Conservation (phyloP, 2,888 invertebrate genomes). For the Lepas anatifera region DNA sequence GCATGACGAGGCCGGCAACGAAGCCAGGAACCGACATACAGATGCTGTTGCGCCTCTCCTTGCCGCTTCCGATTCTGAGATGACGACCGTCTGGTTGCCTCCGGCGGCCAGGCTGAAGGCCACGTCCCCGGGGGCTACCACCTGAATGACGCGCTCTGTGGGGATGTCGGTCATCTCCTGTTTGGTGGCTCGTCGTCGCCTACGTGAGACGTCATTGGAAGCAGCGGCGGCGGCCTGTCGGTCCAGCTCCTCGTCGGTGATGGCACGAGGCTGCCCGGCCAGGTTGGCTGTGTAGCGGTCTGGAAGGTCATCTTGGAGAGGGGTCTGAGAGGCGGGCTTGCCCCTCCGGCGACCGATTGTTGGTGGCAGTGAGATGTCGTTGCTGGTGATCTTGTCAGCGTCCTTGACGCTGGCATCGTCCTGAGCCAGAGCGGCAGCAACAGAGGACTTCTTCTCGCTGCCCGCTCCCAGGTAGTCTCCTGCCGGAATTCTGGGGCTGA, state of each 20-base stretch:
- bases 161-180: constrained; percentile 58
- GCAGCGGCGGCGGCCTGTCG: constrained; percentile 17
- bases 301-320: neutral
- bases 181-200: constrained; percentile 54
- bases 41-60: constrained; percentile 64
- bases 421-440: constrained; percentile 48
- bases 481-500: neutral
- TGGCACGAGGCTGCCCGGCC: constrained; percentile 70
- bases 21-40: constrained; percentile 91
- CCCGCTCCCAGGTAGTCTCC: constrained; percentile 19
- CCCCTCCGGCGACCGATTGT: constrained; percentile 27
- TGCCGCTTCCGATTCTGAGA: constrained; percentile 56
- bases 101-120: constrained; percentile 57
- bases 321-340: neutral
- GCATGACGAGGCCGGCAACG: constrained; percentile 80
- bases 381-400: constrained; percentile 69
- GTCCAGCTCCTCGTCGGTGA: constrained; percentile 63
- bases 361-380: too few relatives aligned
- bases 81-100: constrained; percentile 75
- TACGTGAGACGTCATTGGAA: constrained; percentile 50
- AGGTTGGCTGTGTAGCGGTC: neutral
- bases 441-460: constrained; percentile 16
- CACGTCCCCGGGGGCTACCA: constrained; percentile 38
- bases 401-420: constrained; percentile 38
- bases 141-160: constrained; percentile 36